phyloP scores from a whole-genome alignment of 2,797 vertebrate species.

The Typhlichthys subterraneus region DNA sequence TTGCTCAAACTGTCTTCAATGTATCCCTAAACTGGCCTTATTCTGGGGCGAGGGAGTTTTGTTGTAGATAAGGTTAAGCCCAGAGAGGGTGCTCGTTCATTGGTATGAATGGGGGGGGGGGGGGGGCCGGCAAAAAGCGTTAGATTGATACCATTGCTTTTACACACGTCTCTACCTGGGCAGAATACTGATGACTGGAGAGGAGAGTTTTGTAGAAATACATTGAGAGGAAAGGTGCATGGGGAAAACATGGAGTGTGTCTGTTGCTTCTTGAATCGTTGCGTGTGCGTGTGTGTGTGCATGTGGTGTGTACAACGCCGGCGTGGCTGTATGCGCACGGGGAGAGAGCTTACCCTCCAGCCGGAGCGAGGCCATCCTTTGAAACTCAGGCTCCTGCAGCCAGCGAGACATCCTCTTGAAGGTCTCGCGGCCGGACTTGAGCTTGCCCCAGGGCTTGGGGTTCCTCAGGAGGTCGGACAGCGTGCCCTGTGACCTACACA shows the following conservation, averaged over 20 bases:
- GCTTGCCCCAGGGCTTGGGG: conserved; percentile 88
- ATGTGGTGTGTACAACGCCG: neutral
- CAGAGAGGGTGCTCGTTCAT: conserved; percentile 15
- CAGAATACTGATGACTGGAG: conserved; percentile 66
- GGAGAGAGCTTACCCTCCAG: conserved; percentile 83
- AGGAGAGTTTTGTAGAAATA: conserved; percentile 50
- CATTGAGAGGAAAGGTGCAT: conserved; percentile 50
- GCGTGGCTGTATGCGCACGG: conserved; percentile 4
- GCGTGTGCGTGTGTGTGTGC: conserved; percentile 5
- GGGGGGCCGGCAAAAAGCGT: conserved; percentile 37
- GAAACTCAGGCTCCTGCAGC: conserved; percentile 87
- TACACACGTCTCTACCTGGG: conserved; percentile 58
- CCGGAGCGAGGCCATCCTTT: conserved; percentile 85
- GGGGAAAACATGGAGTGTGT: conserved; percentile 56
- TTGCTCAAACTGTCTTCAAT: conserved; percentile 46
- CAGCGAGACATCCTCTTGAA: conserved; percentile 88
- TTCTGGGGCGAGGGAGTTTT: neutral
- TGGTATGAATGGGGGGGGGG: conserved; percentile 16
- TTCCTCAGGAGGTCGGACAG: conserved; percentile 87
- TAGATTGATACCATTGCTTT: conserved; percentile 53
- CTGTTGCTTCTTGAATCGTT: conserved; percentile 1
- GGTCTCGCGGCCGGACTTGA: conserved; percentile 88
- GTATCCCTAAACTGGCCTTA: conserved; percentile 44
- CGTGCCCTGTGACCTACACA: conserved; percentile 86
- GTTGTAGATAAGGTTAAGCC: conserved; percentile 37